Base-by-base conservation (phyloP, 2,888 invertebrate species). In the Margaritifera margaritifera region DNA sequence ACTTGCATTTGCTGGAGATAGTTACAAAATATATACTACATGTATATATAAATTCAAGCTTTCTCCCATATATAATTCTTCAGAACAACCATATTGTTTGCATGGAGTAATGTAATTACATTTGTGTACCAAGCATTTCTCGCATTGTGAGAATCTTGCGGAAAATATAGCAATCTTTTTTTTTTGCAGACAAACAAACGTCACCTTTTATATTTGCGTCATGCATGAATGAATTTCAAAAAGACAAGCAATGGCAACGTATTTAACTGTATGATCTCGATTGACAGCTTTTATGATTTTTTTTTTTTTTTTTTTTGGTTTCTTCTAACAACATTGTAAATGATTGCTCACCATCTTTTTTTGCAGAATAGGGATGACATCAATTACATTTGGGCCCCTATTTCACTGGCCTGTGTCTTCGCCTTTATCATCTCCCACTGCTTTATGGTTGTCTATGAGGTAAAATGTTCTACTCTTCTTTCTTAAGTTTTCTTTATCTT, bases 391-490 rank as follows among this genome's bases (percentile, higher is more conserved):
- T 86, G 83, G 83, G 81, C 83, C 31, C 86, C 86, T 1, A 71
- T 87, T 19, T 71, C 81, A 4, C 72, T 85, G 4, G 80, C 82
- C 50, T 80, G 82, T 64, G 65, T 79, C 15, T 77, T 84, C 56
- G 76, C 86, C n/a, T 86, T 84, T 71, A 74, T 96, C 86, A 95
- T 97, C 72, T 94, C 97, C 4, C 96, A 97, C 87, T 95, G 96
- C 88, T 94, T 98, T 69, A 92, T 98, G 65, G 96, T 96, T 1
- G 92, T 97, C 0, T 97, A 97, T 86, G 97, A 97, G 93, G 96
- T 96, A 89, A 88, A 91, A 8, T 25, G 19, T 59, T 25, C 24
- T 25, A 6, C 8, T 62, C 4, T 31, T n/a, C 25, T 66, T n/a
- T 15, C 19, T 25, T 20, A 59, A 8, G 22, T 59, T 59, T 59